phyloP scores from a whole-genome alignment of 2,797 vertebrate species.

The Tragelaphus eurycerus region DNA sequence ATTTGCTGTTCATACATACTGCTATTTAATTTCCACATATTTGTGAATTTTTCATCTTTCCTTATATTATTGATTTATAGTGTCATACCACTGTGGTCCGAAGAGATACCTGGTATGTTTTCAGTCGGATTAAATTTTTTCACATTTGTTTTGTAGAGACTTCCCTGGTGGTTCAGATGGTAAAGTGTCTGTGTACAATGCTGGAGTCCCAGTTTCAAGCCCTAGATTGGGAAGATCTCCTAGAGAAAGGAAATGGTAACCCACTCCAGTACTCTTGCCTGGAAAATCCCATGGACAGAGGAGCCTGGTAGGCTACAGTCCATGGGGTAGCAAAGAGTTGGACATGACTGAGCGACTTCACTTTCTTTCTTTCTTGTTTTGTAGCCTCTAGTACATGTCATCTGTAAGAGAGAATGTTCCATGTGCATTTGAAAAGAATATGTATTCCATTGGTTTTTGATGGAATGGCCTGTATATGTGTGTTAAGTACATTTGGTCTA shows the following conservation, averaged over 20 bases:
- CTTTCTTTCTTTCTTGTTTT: neutral
- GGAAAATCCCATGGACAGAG: too few species aligned
- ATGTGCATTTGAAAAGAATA: neutral
- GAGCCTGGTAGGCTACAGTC: too few species aligned
- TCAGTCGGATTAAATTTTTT: neutral
- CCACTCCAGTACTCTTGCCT: too few species aligned
- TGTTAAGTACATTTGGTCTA: neutral
- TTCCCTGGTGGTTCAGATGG: too few species aligned
- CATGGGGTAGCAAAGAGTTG: too few species aligned
- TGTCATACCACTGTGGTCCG: neutral
- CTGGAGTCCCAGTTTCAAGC: too few species aligned
- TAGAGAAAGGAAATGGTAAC: too few species aligned
- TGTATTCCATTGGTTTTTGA: neutral
- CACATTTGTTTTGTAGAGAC: neutral
- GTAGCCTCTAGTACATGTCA: neutral
- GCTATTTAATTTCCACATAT: neutral
- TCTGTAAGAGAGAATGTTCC: neutral
- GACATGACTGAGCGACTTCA: too few species aligned
- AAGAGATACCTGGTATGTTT: neutral
- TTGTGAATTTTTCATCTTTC: neutral
- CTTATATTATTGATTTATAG: neutral
- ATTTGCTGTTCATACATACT: neutral
- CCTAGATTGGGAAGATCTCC: too few species aligned
- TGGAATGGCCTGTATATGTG: neutral
- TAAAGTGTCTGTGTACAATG: too few species aligned